These are phyloP conservation scores for Epicauta chinensis DNA, from an alignment of 1,140 invertebrate species.

Conservation along the genomic window DNA sequence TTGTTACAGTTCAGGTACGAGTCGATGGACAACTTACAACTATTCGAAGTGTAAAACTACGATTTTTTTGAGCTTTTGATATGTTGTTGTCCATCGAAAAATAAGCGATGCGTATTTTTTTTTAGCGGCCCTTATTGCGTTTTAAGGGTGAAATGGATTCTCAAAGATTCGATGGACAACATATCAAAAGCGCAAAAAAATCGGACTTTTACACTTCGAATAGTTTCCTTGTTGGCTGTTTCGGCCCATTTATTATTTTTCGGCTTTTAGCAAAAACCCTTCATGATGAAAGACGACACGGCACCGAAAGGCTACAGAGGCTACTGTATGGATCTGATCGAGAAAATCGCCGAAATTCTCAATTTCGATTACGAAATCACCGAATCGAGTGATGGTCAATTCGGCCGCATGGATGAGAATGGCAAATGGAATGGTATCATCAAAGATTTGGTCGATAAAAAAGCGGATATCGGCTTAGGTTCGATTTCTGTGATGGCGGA, in stretches of 20 bases:
- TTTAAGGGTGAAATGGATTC: too few species aligned
- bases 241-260: not conserved
- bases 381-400: constrained; percentile 68
- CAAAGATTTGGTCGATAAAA: constrained; percentile 81
- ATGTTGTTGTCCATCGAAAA: too few species aligned
- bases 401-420: constrained; percentile 79
- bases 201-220: too few species aligned
- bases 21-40: not conserved
- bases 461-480: constrained; percentile 83
- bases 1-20: constrained; percentile 29
- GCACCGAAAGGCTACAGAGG: constrained; percentile 69
- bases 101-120: too few species aligned
- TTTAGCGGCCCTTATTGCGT: too few species aligned
- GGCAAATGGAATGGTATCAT: constrained; percentile 91
- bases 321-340: constrained; percentile 89
- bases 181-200: too few species aligned
- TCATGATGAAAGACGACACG: constrained; percentile 67
- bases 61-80: too few species aligned
- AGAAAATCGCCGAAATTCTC: constrained; percentile 73
- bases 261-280: constrained; percentile 69
- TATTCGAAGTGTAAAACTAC: not conserved
- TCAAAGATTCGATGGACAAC: too few species aligned
- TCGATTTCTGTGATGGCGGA: constrained; percentile 91
- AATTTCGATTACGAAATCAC: constrained; percentile 87
- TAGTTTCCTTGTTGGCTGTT: not conserved